Percentiles rank a stretch among this genome's conserved stretches.
These are phyloP conservation scores for Metellina segmentata DNA, from an alignment of 2,888 invertebrate species.

Conservation along the genomic window DNA sequence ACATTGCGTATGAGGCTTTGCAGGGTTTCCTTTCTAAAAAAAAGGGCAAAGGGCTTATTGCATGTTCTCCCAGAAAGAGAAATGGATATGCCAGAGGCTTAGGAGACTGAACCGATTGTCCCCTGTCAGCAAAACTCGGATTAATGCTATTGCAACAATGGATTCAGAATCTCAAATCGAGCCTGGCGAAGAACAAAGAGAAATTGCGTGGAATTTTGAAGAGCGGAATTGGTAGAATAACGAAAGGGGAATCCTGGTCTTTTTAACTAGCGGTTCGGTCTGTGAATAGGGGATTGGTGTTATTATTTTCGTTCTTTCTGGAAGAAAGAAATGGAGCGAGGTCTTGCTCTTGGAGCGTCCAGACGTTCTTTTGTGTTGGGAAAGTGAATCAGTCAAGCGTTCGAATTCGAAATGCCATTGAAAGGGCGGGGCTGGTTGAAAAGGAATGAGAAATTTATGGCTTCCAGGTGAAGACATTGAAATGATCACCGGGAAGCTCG, in stretches of 20 bases:
- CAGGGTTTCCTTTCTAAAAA: neutral
- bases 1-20: neutral
- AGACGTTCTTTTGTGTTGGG: neutral
- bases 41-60: neutral
- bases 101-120: neutral
- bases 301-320: neutral
- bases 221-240: neutral
- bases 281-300: neutral
- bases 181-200: neutral
- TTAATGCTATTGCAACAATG: neutral
- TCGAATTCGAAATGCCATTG: neutral
- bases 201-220: neutral
- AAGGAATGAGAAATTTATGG: too few species aligned
- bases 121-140: neutral
- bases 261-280: neutral
- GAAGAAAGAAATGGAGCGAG: neutral
- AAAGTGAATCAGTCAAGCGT: neutral
- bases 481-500: too few species aligned
- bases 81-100: constrained; percentile 3
- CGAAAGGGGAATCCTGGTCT: too few species aligned
- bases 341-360: neutral
- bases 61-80: neutral
- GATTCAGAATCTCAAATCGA: neutral
- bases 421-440: neutral
- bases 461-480: too few species aligned